Base-by-base conservation (phyloP, 2,888 invertebrate species). In the Abrostola tripartita region DNA sequence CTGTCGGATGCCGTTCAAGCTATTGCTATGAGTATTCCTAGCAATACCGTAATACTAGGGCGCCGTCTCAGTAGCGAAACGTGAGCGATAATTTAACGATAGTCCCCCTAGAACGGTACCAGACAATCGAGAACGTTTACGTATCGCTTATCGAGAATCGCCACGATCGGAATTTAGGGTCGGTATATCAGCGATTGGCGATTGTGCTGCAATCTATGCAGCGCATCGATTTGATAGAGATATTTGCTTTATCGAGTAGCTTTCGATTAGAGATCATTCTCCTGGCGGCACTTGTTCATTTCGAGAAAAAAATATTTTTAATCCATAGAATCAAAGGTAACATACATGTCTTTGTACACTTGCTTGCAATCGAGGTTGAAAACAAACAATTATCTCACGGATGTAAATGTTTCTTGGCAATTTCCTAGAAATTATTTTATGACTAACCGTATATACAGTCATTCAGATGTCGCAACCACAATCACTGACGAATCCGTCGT, bases 61-160 rank as follows among this genome's bases (percentile, higher is more conserved):
- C 87, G 83, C 85, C 84, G 83, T 85, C 79, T 85, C 92, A 82
- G 93, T 93, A 93, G 94, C 93, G 85, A 90, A 93, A 90, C 94
- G 93, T 93, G 93, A 92, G 88, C 91, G 92, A 94, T 94, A 93
- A 93, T 90, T 93, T 90, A 89, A 85, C 91, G 90, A 92, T 90
- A 91, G 84, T 81, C 85, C 83, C 80, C 81, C 82, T 63, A 63
- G 81, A 92, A 92, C 92, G 93, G 92, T 90, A 92, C 90, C 65
- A 81, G 85, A 88, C 87, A 86, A 90, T 90, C 88, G 85, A 87
- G 91, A 93, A 91, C 91, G 90, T 90, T 91, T 91, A 89, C 89
- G 87, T 90, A 92, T 92, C 88, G 91, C 85, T 90, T 93, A 92
- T 93, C 92, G 87, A 79, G 84, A 88, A 92, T 91, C 90, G 85